These are phyloP conservation scores for Lethrus apterus DNA, from an alignment of 1,140 invertebrate species.

Conservation along the genomic window DNA sequence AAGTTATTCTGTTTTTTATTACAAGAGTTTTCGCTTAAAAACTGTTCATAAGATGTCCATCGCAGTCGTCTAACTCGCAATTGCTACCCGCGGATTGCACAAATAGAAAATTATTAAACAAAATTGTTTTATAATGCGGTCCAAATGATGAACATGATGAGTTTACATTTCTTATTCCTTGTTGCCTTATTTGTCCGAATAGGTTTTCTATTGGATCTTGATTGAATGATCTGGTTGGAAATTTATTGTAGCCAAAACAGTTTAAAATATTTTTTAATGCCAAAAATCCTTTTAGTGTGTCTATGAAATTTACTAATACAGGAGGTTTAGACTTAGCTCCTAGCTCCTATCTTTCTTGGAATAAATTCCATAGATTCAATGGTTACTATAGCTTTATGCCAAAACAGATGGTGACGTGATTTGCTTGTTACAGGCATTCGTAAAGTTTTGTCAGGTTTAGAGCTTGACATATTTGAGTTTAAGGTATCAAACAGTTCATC, in stretches of 20 bases:
- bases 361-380: too few relatives aligned
- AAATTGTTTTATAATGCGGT: slow-evolving; percentile 15
- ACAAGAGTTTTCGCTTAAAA: too few relatives aligned
- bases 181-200: slow-evolving; percentile 20
- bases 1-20: too few relatives aligned
- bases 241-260: slow-evolving; percentile 11
- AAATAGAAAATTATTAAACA: slow-evolving; percentile 17
- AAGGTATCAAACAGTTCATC: too few relatives aligned
- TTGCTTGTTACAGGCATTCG: slow-evolving; percentile 1
- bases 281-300: slow-evolving; percentile 17
- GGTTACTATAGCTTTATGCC: too few relatives aligned
- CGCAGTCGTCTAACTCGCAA: slow-evolving; percentile 13
- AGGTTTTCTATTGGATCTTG: slow-evolving; percentile 26
- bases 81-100: slow-evolving; percentile 15
- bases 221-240: slow-evolving; percentile 18
- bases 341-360: too few relatives aligned
- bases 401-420: too few relatives aligned
- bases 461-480: too few relatives aligned
- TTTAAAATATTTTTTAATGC: slow-evolving; percentile 9
- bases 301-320: slow-evolving; percentile 15
- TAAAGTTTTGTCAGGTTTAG: too few relatives aligned
- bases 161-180: slow-evolving; percentile 17
- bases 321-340: slow-evolving; percentile 1
- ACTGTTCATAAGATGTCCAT: too few relatives aligned
- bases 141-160: slow-evolving; percentile 14